Base-by-base conservation (phyloP, 92 coral and sea anemone genomes). In the Anthopleura xanthogrammica region DNA sequence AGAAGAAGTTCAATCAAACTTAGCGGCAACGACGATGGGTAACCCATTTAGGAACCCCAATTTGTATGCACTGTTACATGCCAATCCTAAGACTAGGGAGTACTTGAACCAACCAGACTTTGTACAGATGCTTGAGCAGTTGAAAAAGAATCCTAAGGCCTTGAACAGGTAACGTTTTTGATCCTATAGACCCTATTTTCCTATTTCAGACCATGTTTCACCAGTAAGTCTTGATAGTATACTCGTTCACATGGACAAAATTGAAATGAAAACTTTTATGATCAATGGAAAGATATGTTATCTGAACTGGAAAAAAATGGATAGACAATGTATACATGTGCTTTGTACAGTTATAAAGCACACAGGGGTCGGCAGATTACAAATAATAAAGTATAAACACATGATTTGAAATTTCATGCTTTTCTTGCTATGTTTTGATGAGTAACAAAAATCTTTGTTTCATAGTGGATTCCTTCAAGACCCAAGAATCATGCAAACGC, bases 41-140 rank as follows among this genome's bases (percentile, higher is more conserved):
- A 94, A 94, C 68, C 99, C 99, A 79, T 97, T 97, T 82, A 85
- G 86, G 0, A 66, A 79, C 36, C 99, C 98, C 23, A 89, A 92
- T 76, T 77, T 97, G 52, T 86, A 86, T 74, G 83, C 92, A 8
- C 82, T 88, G 41, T 90, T 97, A 12, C 89, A 87, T n/a, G 83
- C 93, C 43, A 89, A 97, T 79, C 98, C 99, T 0, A 89, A 85
- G 65, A 97, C 98, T 68, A 90, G 88, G 41, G 91, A 91, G 19
- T 97, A 83, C 85, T 76, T 97, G 79, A 88, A 97, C 57, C 97
- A 97, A 52, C 92, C 84, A 7, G 93, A 86, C 80, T 97, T 84
- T 52, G 40, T 85, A 20, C 72, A 89, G 55, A 82, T 87, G 48
- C 66, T 97, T 74, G 94, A 94, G 40, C 56, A 74, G 23, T 83